Conservation (phyloP, 2,888 invertebrate genomes). For the Trilocha varians region DNA sequence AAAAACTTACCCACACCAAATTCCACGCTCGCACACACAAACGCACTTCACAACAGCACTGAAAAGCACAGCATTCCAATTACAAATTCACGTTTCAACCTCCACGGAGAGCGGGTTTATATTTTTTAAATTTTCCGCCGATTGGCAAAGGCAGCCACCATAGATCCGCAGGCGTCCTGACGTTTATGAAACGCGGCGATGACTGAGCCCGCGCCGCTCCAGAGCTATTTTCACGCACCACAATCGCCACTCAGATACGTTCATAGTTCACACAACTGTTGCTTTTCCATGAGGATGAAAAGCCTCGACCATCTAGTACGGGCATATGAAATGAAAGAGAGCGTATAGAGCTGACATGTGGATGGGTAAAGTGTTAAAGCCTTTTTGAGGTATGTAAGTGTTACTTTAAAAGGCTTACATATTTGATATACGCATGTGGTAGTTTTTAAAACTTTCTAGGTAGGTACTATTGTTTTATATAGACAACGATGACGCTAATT, state of each 20-base stretch:
- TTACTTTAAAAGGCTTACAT: too few relatives aligned
- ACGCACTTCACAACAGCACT: not conserved
- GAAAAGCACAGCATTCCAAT: not conserved
- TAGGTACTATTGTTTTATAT: too few relatives aligned
- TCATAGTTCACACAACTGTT: constrained; percentile 29
- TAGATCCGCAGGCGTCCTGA: constrained; percentile 29
- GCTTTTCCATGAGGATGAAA: constrained; percentile 15
- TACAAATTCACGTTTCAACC: constrained; percentile 2
- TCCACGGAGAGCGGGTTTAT: constrained; percentile 7
- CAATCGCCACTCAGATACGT: constrained; percentile 20
- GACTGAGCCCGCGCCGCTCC: constrained; percentile 35
- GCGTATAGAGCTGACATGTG: too few relatives aligned
- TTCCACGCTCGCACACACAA: not conserved
- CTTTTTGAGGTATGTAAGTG: too few relatives aligned
- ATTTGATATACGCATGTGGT: too few relatives aligned
- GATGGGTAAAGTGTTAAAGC: too few relatives aligned
- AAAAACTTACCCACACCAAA: not conserved
- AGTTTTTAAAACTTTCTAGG: too few relatives aligned
- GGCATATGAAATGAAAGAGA: too few relatives aligned
- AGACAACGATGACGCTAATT: too few relatives aligned
- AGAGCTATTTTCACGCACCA: constrained; percentile 25
- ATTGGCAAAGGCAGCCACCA: constrained; percentile 16
- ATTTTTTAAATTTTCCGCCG: constrained; percentile 31
- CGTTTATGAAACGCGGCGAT: constrained; percentile 40
- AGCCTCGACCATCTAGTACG: too few relatives aligned